These are phyloP conservation scores for Nesogale talazaci DNA, from an alignment of 2,113 vertebrate species.

Conservation along the genomic window DNA sequence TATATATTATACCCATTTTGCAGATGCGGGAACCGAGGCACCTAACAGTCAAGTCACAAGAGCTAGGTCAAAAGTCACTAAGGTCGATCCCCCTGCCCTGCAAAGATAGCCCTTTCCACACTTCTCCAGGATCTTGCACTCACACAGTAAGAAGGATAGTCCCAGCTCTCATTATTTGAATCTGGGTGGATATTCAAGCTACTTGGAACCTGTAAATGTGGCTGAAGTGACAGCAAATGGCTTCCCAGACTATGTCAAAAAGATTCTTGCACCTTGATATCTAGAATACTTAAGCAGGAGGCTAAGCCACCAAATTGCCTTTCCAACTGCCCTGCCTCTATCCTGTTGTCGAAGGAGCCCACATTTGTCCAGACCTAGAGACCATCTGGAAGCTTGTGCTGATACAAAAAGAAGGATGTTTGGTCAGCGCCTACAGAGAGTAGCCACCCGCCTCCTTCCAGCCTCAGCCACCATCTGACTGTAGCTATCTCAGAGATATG, in stretches of 20 bases:
- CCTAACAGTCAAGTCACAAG: neutral
- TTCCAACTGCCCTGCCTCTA: rapidly evolving
- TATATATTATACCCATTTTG: neutral
- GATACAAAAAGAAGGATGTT: neutral
- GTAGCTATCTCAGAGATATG: neutral
- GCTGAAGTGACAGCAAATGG: neutral
- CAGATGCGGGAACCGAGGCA: neutral
- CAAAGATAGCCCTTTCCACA: neutral
- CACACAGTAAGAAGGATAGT: neutral
- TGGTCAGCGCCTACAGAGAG: neutral
- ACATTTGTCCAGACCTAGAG: neutral
- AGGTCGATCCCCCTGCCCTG: neutral
- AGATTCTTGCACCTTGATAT: neutral
- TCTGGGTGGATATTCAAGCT: neutral
- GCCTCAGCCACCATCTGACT: neutral
- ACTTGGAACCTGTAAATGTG: neutral
- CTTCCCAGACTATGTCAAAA: neutral
- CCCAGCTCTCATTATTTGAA: neutral
- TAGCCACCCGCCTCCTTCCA: neutral
- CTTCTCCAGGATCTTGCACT: neutral
- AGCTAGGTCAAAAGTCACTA: neutral
- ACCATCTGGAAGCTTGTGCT: neutral
- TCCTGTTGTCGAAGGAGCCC: neutral
- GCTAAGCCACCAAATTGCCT: no score
- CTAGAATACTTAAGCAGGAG: neutral